Percentiles rank a stretch among this genome's conserved stretches.
phyloP scores from a whole-genome alignment of 2,888 invertebrate species.

The Rhimphoctona megacephalus region DNA sequence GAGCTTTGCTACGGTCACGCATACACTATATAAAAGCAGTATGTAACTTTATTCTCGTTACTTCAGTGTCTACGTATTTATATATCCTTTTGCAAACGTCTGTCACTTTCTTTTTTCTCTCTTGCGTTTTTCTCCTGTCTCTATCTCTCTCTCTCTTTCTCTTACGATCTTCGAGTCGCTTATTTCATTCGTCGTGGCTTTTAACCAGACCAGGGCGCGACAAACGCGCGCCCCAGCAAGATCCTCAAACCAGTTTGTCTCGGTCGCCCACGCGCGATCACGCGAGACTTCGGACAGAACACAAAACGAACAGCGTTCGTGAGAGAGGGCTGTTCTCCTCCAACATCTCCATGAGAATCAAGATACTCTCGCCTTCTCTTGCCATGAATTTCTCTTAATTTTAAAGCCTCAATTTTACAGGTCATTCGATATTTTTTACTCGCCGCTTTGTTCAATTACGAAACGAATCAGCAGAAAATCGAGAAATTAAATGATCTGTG shows the following conservation, averaged over 20 bases:
- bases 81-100: constrained; percentile 3
- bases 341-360: constrained; percentile 14
- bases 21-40: constrained; percentile 23
- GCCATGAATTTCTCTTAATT: not conserved
- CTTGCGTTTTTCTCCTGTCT: not conserved
- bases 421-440: not conserved
- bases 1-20: constrained; percentile 43
- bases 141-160: constrained; percentile 21
- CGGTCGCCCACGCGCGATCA: constrained; percentile 73
- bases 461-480: not conserved
- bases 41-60: constrained; percentile 47
- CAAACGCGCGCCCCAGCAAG: constrained; percentile 58
- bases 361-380: constrained; percentile 9
- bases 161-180: constrained; percentile 40
- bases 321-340: constrained; percentile 39
- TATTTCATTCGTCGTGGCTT: constrained; percentile 63
- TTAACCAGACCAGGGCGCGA: constrained; percentile 61
- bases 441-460: not conserved
- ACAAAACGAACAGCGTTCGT: constrained; percentile 5
- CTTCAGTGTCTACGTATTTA: constrained; percentile 6
- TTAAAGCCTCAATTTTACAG: not conserved
- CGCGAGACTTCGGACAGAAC: constrained; percentile 38
- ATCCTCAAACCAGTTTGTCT: constrained; percentile 74
- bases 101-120: constrained; percentile 20
- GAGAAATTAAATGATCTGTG: not conserved